A percentile compares a stretch with the other conserved stretches of the same genome.
Evolutionary conservation across 2,113 vertebrate species (phyloP).

Genomic region (Brachyhypopomus occidentalis): DNA sequence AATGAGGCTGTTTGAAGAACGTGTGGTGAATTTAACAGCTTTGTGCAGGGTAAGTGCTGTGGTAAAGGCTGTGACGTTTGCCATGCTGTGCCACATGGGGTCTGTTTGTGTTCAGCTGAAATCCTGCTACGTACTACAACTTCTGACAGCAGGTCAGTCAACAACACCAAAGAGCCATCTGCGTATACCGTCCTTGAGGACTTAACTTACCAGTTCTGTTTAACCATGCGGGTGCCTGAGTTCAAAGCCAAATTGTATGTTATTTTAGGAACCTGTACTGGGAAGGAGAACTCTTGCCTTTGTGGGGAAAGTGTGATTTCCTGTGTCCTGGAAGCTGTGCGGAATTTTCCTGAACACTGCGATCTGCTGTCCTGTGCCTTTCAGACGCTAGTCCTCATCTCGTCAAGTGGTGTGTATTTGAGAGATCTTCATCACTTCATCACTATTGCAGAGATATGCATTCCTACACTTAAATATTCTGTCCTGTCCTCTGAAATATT

Average conservation of each 20-base stretch:
- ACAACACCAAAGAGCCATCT: neutral
- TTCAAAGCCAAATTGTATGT: neutral
- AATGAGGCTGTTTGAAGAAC: neutral
- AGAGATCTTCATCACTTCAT: neutral
- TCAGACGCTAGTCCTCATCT: constrained; percentile 66
- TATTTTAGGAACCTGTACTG: constrained; percentile 58
- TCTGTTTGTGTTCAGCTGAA: constrained; percentile 60
- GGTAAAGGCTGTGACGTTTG: constrained; percentile 35
- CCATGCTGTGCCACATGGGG: constrained; percentile 62
- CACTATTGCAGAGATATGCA: too few species aligned
- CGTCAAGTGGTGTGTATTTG: constrained; percentile 64
- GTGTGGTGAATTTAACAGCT: neutral
- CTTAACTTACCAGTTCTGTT: neutral
- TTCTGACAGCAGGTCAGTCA: constrained; percentile 63
- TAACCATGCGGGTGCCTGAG: neutral
- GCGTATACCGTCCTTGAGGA: neutral
- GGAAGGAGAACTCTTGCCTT: neutral
- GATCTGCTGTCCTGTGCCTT: constrained; percentile 57
- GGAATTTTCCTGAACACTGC: constrained; percentile 35
- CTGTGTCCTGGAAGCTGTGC: constrained; percentile 54
- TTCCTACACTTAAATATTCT: too few species aligned
- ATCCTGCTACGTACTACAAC: constrained; percentile 65
- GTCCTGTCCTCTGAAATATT: too few species aligned
- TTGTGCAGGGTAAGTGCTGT: neutral
- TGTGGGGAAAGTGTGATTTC: constrained; percentile 22